Base-by-base conservation (phyloP, 2,797 vertebrate genomes). In the Moxostoma hubbsi region DNA sequence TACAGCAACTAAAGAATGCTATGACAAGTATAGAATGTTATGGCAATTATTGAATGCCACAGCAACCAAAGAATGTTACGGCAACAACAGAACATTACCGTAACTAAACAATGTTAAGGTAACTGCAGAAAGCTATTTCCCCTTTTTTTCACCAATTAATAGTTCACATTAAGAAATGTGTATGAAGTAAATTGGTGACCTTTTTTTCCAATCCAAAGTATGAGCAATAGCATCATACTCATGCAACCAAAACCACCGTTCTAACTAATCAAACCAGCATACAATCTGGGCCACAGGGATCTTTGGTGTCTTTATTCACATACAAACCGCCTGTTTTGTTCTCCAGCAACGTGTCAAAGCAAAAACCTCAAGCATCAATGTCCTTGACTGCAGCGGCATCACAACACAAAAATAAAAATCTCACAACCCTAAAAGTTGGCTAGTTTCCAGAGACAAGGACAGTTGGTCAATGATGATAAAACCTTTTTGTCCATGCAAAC, bases 11-110 rank as follows among this genome's bases (percentile, higher is more conserved):
- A 24, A 24, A 24, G 24, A 24, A 24, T 3, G 24, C 24, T 54
- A 5, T 10, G 13, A 63, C 36, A 64, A 55, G 7, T 2, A 49
- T 7, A 71, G 85, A 46, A 16, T 1, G 10, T 7, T 46, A 9
- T n/a, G 45, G 53, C n/a, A 5, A 89, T 87, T 87, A 59, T 84
- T 83, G 63, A 53, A 77, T 66, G 55, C 24, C 24, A 24, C 24
- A 24, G 24, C 24, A 24, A 24, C 24, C 24, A 24, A 24, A 24
- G 24, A 24, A 24, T 24, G 24, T 24, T 24, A 24, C 24, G 24
- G 24, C 24, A 53, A 53, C 50, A 4, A 84, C 82, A 78, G 83
- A 87, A 85, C 2, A 3, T 24, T 24, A 24, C 24, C 24, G 24
- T 2, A 24, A 24, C 24, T 24, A 57, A 7, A 15, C 0, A 7